phyloP scores from a whole-genome alignment of 2,888 invertebrate genomes.

The Eupithecia tripunctaria region DNA sequence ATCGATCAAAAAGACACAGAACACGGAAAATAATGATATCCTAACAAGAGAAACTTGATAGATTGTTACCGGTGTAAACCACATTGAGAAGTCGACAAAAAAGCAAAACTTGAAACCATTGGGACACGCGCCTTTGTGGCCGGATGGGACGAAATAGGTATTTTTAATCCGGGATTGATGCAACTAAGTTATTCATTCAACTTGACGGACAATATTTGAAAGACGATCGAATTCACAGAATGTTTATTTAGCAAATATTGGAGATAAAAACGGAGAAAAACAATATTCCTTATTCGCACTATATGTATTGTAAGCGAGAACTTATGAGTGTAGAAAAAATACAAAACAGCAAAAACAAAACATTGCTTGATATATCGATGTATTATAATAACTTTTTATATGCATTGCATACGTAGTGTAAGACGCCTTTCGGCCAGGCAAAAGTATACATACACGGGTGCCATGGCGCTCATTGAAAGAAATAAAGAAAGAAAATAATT shows the following conservation, averaged over 20 bases:
- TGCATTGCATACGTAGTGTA: too few relatives aligned
- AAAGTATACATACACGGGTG: too few relatives aligned
- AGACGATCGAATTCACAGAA: too few relatives aligned
- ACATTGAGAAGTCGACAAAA: slow-evolving; percentile 39
- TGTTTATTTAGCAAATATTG: background rate
- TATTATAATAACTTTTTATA: too few relatives aligned
- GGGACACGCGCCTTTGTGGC: slow-evolving; percentile 61
- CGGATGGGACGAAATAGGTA: slow-evolving; percentile 44
- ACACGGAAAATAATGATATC: slow-evolving; percentile 38
- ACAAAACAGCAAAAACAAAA: background rate
- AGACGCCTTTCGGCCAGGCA: too few relatives aligned
- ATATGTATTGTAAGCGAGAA: background rate
- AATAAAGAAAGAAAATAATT: too few relatives aligned
- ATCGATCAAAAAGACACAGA: slow-evolving; percentile 26
- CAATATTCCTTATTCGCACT: background rate
- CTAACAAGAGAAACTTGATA: slow-evolving; percentile 41
- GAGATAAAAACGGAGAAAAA: background rate
- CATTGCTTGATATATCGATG: background rate
- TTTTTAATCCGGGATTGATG: slow-evolving; percentile 22
- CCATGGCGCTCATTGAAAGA: too few relatives aligned
- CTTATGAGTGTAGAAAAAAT: background rate
- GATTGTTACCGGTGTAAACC: slow-evolving; percentile 46
- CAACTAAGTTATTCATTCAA: background rate
- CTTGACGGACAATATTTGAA: slow-evolving; percentile 21
- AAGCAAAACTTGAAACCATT: slow-evolving; percentile 45